phyloP scores from a whole-genome alignment of 2,888 invertebrate species.

The Zygothrica quintamaculata region DNA sequence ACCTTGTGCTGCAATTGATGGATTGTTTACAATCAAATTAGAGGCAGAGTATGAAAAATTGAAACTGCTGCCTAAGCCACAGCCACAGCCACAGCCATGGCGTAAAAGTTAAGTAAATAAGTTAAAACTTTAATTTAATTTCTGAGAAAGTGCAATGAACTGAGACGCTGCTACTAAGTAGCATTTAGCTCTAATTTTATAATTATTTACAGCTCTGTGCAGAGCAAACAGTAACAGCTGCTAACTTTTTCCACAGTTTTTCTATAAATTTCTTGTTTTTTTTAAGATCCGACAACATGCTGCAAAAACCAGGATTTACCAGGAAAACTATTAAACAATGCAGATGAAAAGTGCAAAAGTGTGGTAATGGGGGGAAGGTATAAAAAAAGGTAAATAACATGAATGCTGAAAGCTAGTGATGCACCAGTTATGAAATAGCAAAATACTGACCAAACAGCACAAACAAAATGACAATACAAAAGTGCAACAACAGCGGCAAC shows the following conservation, averaged over 20 bases:
- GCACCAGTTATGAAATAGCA: slow-evolving; percentile 58
- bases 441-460: slow-evolving; percentile 59
- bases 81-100: slow-evolving; percentile 9
- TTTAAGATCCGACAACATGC: slow-evolving; percentile 46
- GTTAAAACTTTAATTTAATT: slow-evolving; percentile 40
- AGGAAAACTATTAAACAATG: slow-evolving; percentile 75
- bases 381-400: slow-evolving; percentile 29
- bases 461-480: slow-evolving; percentile 43
- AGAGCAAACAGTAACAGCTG: slow-evolving; percentile 13
- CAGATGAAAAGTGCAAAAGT: slow-evolving; percentile 8
- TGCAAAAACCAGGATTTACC: slow-evolving; percentile 44
- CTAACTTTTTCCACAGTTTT: slow-evolving; percentile 38
- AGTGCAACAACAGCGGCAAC: slow-evolving; percentile 22
- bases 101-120: slow-evolving; percentile 13
- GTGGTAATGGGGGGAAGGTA: slow-evolving; percentile 8
- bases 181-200: slow-evolving; percentile 64
- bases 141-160: slow-evolving; percentile 59
- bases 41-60: neutral
- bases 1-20: slow-evolving; percentile 37
- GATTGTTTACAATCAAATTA: too few species aligned
- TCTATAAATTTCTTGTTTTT: slow-evolving; percentile 66
- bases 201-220: slow-evolving; percentile 45
- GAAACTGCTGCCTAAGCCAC: too few species aligned
- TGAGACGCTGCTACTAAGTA: slow-evolving; percentile 41
- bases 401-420: slow-evolving; percentile 49